Evolutionary conservation across 2,888 invertebrate genomes (phyloP).

Genomic region (Zootermopsis nevadensis): DNA sequence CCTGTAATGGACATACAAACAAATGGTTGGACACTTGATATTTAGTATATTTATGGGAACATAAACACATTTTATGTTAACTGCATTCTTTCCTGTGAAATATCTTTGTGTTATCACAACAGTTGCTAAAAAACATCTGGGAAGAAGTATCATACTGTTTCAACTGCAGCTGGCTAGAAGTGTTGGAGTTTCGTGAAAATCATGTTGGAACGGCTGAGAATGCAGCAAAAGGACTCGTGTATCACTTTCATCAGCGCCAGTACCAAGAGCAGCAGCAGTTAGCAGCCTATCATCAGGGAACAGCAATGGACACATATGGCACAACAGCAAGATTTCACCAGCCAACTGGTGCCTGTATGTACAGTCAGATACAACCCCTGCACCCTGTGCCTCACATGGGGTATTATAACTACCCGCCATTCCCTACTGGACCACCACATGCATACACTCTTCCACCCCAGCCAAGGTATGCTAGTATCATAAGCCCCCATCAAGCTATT

Average conservation of each 20-base stretch:
- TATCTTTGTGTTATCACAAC: conserved; percentile 27
- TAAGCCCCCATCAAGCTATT: conserved; percentile 51
- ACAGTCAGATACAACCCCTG: conserved; percentile 44
- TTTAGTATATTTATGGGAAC: too few relatives aligned
- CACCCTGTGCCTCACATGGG: conserved; percentile 38
- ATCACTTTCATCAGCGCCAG: conserved; percentile 55
- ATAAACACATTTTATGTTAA: too few relatives aligned
- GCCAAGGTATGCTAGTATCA: conserved; percentile 42
- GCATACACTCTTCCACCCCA: conserved; percentile 46
- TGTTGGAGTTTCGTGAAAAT: conserved; percentile 72
- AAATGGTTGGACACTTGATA: too few relatives aligned
- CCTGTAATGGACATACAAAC: too few relatives aligned
- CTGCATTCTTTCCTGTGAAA: too few relatives aligned
- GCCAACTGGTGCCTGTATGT: conserved; percentile 41
- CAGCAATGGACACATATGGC: conserved; percentile 46
- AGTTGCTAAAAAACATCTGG: conserved; percentile 83
- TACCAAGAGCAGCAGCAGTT: conserved; percentile 51
- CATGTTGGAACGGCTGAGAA: conserved; percentile 67
- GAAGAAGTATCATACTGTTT: conserved; percentile 72
- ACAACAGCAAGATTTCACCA: conserved; percentile 48
- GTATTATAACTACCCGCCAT: conserved; percentile 48
- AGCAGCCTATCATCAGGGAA: conserved; percentile 38
- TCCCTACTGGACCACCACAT: conserved; percentile 40
- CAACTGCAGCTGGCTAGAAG: conserved; percentile 74
- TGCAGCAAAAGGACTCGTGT: conserved; percentile 55